phyloP scores from a whole-genome alignment of 2,113 vertebrate species.

The Coptodon rendalli region DNA sequence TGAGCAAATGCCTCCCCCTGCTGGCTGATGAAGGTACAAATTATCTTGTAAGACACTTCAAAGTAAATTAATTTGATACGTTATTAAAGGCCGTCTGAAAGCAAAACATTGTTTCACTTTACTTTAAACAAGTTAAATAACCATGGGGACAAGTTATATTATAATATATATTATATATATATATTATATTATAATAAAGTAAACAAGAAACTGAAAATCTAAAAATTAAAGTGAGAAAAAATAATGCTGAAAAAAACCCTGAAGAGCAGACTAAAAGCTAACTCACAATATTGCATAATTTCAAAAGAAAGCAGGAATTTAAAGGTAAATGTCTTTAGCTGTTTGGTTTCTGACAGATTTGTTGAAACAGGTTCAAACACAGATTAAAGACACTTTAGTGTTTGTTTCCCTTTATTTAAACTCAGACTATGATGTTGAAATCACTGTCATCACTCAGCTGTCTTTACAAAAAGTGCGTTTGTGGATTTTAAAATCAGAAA shows the following conservation, averaged over 20 bases:
- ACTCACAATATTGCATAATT: accelerated
- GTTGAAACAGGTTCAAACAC: not conserved
- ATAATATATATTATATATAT: too few species aligned
- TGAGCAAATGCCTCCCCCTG: too few species aligned
- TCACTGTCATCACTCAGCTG: not conserved
- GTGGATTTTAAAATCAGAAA: not conserved
- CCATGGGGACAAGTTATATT: too few species aligned
- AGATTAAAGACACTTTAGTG: accelerated
- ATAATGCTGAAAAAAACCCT: not conserved
- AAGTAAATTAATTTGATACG: too few species aligned
- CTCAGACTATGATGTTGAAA: not conserved
- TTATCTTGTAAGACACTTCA: too few species aligned
- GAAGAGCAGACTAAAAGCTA: not conserved
- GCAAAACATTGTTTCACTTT: too few species aligned
- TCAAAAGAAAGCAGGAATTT: not conserved
- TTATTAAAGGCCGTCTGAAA: too few species aligned
- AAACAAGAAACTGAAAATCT: too few species aligned
- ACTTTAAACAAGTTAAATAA: too few species aligned
- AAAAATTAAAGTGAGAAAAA: not conserved
- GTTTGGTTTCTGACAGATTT: not conserved
- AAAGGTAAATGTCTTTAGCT: not conserved
- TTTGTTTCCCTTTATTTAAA: not conserved
- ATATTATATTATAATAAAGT: too few species aligned
- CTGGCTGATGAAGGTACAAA: too few species aligned
- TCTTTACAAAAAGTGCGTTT: accelerated